Percentiles rank a stretch among this genome's conserved stretches.
Evolutionary conservation across 1,140 invertebrate species (phyloP).

Genomic region (Neodiprion fabricii): DNA sequence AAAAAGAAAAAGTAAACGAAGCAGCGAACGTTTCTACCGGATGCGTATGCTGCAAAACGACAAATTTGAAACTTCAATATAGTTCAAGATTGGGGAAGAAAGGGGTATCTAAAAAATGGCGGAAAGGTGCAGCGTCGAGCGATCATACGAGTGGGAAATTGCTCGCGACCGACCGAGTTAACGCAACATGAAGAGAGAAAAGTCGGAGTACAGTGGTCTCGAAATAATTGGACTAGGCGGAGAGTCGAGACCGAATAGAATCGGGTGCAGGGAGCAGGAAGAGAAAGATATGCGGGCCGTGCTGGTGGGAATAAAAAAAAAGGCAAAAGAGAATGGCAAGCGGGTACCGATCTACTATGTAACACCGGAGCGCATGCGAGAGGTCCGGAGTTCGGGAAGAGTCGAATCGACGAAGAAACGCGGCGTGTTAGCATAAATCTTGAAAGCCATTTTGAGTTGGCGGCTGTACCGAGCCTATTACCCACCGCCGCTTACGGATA

Average conservation of each 20-base stretch:
- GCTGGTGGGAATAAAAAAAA: neutral
- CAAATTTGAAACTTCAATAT: no score
- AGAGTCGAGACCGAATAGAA: neutral
- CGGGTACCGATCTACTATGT: neutral
- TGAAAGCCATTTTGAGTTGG: constrained; percentile 57
- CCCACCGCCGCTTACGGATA: constrained; percentile 37
- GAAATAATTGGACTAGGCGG: constrained; percentile 1
- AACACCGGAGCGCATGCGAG: neutral
- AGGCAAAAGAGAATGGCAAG: neutral
- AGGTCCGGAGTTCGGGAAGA: neutral
- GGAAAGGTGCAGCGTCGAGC: neutral
- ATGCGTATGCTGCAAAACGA: no score
- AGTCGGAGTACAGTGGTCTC: neutral
- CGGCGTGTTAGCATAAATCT: constrained; percentile 62
- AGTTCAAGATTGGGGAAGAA: no score
- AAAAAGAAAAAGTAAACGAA: no score
- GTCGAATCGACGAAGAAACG: constrained; percentile 51
- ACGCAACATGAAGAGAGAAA: neutral
- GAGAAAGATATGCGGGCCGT: neutral
- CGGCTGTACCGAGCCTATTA: constrained; percentile 53
- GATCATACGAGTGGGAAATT: neutral
- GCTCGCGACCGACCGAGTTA: neutral
- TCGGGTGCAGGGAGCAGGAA: neutral
- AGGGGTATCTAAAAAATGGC: no score
- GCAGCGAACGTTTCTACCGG: no score